Evolutionary conservation across 1,140 invertebrate genomes (phyloP).

Genomic region (Sitodiplosis mosellana): DNA sequence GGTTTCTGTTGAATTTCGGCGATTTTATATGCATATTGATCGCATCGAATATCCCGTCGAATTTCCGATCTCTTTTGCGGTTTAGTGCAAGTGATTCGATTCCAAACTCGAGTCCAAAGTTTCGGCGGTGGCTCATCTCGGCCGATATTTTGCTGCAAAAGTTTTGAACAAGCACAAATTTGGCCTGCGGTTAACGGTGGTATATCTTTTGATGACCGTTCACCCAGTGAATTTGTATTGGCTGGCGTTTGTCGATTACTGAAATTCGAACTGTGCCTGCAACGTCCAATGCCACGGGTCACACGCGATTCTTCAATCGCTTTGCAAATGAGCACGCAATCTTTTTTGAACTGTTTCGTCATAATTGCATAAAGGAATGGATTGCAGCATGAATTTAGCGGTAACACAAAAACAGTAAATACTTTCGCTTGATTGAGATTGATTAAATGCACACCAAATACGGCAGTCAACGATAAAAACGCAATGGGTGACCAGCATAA

Average conservation of each 20-base stretch:
- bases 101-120: constrained; percentile 13
- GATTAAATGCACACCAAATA: constrained; percentile 75
- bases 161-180: constrained; percentile 41
- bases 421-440: constrained; percentile 93
- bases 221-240: constrained; percentile 68
- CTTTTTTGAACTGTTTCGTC: constrained; percentile 95
- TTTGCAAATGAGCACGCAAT: constrained; percentile 88
- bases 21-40: constrained; percentile 63
- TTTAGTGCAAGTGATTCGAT: constrained; percentile 5
- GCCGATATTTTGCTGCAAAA: constrained; percentile 36
- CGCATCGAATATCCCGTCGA: constrained; percentile 30
- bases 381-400: constrained; percentile 90
- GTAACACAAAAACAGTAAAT: constrained; percentile 87
- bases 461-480: constrained; percentile 84
- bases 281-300: constrained; percentile 67
- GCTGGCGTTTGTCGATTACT: constrained; percentile 74
- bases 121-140: constrained; percentile 25
- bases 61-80: constrained; percentile 10
- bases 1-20: constrained; percentile 57
- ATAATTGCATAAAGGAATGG: constrained; percentile 93
- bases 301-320: constrained; percentile 84
- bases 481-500: constrained; percentile 96
- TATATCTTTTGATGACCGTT: constrained; percentile 55
- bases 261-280: constrained; percentile 72
- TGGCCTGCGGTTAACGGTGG: constrained; percentile 32